Evolutionary conservation across 2,797 vertebrate genomes (phyloP).

Genomic region (Liparis tanakae): DNA sequence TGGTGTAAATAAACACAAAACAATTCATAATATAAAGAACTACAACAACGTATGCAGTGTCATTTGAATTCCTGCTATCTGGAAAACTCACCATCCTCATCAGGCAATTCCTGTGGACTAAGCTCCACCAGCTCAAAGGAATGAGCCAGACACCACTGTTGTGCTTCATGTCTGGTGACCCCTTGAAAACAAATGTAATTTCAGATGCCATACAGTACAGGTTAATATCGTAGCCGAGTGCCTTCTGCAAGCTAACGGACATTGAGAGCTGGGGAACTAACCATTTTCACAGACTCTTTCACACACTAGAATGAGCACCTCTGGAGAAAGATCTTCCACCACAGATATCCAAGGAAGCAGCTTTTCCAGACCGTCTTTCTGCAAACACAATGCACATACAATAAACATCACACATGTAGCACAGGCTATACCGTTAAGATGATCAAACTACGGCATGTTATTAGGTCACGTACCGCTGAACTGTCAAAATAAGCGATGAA

Average conservation of each 20-base stretch:
- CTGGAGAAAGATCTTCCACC: constrained; percentile 91
- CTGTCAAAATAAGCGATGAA: constrained; percentile 96
- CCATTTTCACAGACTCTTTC: constrained; percentile 91
- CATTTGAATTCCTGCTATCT: not conserved
- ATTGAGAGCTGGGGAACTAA: constrained; percentile 60
- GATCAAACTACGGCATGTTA: not conserved
- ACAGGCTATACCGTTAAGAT: not conserved
- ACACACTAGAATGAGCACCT: constrained; percentile 97
- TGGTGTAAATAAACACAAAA: not conserved
- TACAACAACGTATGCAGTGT: not conserved
- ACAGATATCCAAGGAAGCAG: constrained; percentile 91
- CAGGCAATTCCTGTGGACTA: constrained; percentile 91
- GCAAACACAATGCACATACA: constrained; percentile 42
- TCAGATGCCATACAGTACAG: not conserved
- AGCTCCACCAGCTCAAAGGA: constrained; percentile 97
- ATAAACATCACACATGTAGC: not conserved
- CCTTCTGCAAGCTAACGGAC: not conserved
- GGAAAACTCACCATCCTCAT: constrained; percentile 92
- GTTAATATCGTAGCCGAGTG: not conserved
- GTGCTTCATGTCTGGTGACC: constrained; percentile 91
- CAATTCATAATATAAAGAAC: not conserved
- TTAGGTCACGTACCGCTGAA: constrained; percentile 81
- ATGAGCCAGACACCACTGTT: constrained; percentile 97
- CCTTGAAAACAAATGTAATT: constrained; percentile 76
- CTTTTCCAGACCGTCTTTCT: constrained; percentile 90